A percentile compares a stretch with the other conserved stretches of the same genome.
phyloP scores from a whole-genome alignment of 2,888 invertebrate species.

The Byasa hedistus region DNA sequence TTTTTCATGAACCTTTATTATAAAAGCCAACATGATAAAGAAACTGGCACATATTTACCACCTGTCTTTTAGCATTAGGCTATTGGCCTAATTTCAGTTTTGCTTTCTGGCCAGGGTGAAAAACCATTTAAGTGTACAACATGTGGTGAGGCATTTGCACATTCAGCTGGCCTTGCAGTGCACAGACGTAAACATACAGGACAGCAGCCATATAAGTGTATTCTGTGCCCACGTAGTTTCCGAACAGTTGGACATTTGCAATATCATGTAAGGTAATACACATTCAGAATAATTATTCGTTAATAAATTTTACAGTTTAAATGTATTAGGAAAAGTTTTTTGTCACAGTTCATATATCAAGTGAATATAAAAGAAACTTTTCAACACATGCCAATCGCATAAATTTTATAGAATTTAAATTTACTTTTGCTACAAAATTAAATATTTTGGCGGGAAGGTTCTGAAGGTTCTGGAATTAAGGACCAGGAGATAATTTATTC shows the following conservation, averaged over 20 bases:
- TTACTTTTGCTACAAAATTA: too few species aligned
- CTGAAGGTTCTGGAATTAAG: too few species aligned
- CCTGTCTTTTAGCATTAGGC: neutral
- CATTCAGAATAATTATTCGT: neutral
- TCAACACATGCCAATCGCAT: too few species aligned
- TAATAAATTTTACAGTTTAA: neutral
- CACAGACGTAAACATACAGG: conserved; percentile 72
- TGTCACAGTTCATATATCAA: neutral
- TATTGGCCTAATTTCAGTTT: neutral
- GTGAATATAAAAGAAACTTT: too few species aligned
- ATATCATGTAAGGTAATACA: conserved; percentile 46
- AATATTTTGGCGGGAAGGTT: too few species aligned
- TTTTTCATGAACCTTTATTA: neutral
- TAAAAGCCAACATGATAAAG: neutral
- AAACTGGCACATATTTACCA: neutral
- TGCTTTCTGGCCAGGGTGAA: conserved; percentile 55
- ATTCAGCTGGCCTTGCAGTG: conserved; percentile 64
- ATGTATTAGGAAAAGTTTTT: neutral
- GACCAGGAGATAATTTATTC: too few species aligned
- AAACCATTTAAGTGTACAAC: conserved; percentile 66
- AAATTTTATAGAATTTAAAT: too few species aligned
- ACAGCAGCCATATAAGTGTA: conserved; percentile 66
- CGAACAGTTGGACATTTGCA: conserved; percentile 70
- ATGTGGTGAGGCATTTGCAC: conserved; percentile 69
- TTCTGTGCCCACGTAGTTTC: conserved; percentile 66